Conservation (phyloP, 2,113 vertebrate species). For the Grantiella picta region DNA sequence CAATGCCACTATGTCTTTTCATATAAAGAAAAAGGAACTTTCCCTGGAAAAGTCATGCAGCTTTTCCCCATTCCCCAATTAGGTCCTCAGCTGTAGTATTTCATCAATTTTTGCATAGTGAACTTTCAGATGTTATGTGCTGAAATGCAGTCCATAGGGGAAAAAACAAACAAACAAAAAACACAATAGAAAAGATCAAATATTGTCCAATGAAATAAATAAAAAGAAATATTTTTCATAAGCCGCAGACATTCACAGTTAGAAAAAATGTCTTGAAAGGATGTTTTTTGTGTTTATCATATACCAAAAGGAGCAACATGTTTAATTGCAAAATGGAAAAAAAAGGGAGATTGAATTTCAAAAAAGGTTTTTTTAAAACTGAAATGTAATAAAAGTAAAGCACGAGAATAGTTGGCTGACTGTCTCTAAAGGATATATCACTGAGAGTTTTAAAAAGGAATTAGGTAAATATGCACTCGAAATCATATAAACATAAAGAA, state of each 20-base stretch:
- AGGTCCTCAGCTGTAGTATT: not conserved
- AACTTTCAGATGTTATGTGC: not conserved
- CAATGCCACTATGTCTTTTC: not conserved
- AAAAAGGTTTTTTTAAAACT: not conserved
- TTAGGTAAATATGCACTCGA: not conserved
- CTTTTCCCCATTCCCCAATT: not conserved
- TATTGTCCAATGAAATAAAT: not conserved
- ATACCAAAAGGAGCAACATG: not conserved
- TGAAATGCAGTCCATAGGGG: not conserved
- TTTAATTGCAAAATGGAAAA: not conserved
- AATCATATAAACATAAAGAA: not conserved
- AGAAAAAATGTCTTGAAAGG: not conserved
- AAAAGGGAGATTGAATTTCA: not conserved
- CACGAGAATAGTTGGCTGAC: not conserved
- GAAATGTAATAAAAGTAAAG: not conserved
- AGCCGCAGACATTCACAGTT: not conserved
- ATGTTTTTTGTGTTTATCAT: not conserved
- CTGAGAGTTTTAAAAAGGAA: not conserved
- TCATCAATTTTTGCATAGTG: not conserved
- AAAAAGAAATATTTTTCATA: not conserved
- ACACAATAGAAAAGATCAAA: not conserved
- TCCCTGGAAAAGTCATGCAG: not conserved
- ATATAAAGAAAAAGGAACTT: not conserved
- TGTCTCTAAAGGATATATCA: not conserved
- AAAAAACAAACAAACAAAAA: rapidly evolving